Percentiles rank a stretch among this genome's conserved stretches.
Conservation (phyloP, 92 coral and sea anemone species). For the Zoanthus sansibaricus region DNA sequence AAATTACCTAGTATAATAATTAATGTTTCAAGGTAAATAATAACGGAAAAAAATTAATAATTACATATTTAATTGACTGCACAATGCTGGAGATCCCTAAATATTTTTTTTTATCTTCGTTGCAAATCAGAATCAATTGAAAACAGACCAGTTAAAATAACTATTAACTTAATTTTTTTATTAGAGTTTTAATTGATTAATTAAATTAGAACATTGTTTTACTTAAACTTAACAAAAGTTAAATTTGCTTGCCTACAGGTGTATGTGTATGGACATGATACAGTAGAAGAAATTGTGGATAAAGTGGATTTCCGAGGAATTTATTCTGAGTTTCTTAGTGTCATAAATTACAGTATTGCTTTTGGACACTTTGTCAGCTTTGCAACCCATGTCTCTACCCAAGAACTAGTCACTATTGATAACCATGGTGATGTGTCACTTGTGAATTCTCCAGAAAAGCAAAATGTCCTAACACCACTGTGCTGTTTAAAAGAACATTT, state of each 20-base stretch:
- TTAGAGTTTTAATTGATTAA: no score
- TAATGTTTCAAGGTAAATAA: no score
- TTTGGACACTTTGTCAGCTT: conserved; percentile 48
- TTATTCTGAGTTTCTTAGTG: conserved; percentile 74
- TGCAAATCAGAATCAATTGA: no score
- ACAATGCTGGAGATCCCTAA: no score
- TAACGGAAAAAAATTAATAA: no score
- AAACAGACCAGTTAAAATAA: no score
- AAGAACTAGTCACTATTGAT: conserved; percentile 76
- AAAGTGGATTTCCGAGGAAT: conserved; percentile 87
- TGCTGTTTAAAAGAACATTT: conserved; percentile 46
- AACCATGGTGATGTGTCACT: conserved; percentile 49
- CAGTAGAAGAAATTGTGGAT: conserved; percentile 60
- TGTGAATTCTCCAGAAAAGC: conserved; percentile 67
- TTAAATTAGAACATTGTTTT: no score
- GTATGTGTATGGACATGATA: conserved; percentile 73
- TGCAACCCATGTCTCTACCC: conserved; percentile 77
- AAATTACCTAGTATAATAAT: no score
- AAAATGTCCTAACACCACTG: conserved; percentile 57
- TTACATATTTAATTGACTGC: no score
- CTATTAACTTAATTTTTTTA: no score
- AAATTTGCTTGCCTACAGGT: conserved; percentile 57
- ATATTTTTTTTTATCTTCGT: no score
- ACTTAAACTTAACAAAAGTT: not conserved
- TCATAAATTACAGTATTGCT: conserved; percentile 54